phyloP scores from a whole-genome alignment of 2,113 vertebrate genomes.

The Myanophis thanlyinensis region DNA sequence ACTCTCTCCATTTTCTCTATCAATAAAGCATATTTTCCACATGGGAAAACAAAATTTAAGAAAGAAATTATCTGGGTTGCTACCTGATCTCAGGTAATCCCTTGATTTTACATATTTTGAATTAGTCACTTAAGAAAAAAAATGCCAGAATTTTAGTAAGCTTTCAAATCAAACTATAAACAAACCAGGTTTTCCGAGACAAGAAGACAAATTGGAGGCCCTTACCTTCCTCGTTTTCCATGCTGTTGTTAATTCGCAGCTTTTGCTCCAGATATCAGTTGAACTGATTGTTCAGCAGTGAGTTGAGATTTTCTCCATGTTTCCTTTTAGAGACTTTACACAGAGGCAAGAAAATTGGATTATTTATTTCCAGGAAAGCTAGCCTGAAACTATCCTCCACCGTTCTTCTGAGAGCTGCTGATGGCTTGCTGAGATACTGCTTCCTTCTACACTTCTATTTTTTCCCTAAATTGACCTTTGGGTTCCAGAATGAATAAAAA shows the following conservation, averaged over 20 bases:
- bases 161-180: neutral
- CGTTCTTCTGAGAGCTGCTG: neutral
- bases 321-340: neutral
- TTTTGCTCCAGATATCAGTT: neutral
- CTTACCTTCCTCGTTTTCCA: conserved; percentile 27
- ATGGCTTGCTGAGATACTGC: neutral
- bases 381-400: neutral
- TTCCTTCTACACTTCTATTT: neutral
- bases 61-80: neutral
- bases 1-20: neutral
- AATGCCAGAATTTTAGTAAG: neutral
- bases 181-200: neutral
- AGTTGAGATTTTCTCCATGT: neutral
- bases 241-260: neutral
- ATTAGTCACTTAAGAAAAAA: neutral
- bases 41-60: neutral
- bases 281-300: neutral
- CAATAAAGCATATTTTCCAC: neutral
- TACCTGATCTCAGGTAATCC: neutral
- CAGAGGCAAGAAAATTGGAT: neutral
- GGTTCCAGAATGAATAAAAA: neutral
- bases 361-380: neutral
- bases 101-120: neutral
- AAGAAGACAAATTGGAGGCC: neutral
- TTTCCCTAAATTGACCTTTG: neutral